phyloP scores from a whole-genome alignment of 2,797 vertebrate species.

The Propithecus deckenii region DNA sequence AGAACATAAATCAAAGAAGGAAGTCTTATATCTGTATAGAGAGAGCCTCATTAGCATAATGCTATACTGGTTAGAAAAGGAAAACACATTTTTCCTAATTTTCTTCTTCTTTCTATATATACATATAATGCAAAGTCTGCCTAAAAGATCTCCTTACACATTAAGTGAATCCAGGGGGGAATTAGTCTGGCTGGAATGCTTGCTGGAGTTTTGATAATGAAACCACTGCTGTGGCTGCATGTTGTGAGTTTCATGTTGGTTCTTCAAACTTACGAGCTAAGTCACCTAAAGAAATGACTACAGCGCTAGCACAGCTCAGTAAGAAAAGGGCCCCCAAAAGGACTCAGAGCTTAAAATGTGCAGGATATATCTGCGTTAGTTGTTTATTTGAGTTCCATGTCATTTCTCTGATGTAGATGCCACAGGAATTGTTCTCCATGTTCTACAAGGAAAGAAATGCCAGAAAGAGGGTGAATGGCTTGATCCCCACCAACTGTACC shows the following conservation, averaged over 20 bases:
- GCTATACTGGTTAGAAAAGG: slow-evolving; percentile 46
- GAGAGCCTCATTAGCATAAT: slow-evolving; percentile 49
- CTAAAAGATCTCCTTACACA: slow-evolving; percentile 71
- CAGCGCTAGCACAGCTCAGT: neutral
- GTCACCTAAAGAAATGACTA: neutral
- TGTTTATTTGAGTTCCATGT: neutral
- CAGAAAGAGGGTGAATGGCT: neutral
- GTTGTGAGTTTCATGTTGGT: slow-evolving; percentile 66
- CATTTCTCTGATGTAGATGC: neutral
- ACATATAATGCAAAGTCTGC: slow-evolving; percentile 14
- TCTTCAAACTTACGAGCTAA: neutral
- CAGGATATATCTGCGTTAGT: neutral
- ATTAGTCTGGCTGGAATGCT: slow-evolving; percentile 64
- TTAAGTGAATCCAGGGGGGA: slow-evolving; percentile 57
- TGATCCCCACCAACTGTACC: neutral
- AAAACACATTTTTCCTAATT: slow-evolving; percentile 69
- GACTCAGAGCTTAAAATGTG: slow-evolving; percentile 5
- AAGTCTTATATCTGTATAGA: slow-evolving; percentile 66
- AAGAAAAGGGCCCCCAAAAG: neutral
- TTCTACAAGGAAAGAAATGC: neutral
- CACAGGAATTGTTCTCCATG: neutral
- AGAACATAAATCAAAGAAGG: slow-evolving; percentile 71
- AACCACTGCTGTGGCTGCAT: slow-evolving; percentile 58
- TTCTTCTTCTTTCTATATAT: neutral
- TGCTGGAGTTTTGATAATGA: slow-evolving; percentile 74